These are phyloP conservation scores for Scolopax bukidnonensis DNA, from an alignment of 2,797 vertebrate genomes.

Conservation along the genomic window DNA sequence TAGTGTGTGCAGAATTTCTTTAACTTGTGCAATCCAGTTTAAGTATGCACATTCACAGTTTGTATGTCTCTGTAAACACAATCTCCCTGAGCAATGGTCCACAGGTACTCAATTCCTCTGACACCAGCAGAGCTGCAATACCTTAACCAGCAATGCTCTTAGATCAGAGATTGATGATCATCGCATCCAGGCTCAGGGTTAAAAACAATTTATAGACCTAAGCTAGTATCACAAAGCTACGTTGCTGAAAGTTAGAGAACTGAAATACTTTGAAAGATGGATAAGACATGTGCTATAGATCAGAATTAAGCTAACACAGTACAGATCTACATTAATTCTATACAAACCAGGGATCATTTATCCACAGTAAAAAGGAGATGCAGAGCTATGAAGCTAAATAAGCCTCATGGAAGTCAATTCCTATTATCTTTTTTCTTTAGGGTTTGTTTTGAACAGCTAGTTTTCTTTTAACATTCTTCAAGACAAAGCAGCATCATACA, in stretches of 20 bases:
- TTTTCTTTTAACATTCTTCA: conserved; percentile 1
- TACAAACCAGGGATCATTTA: neutral
- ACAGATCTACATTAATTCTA: neutral
- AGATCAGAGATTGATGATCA: neutral
- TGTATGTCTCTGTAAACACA: neutral
- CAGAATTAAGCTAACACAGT: neutral
- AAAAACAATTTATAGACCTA: neutral
- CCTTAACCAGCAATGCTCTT: neutral
- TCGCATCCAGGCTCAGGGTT: neutral
- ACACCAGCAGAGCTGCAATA: neutral
- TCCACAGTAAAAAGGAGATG: neutral
- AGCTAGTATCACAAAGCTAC: neutral
- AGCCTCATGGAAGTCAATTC: neutral
- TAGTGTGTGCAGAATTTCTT: neutral
- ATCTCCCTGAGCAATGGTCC: neutral
- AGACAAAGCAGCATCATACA: neutral
- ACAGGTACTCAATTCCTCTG: too few relatives aligned
- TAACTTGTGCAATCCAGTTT: neutral
- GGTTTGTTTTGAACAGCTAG: neutral
- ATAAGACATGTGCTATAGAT: neutral
- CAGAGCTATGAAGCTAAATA: neutral
- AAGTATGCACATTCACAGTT: neutral
- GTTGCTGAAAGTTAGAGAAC: neutral
- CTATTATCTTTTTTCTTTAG: neutral
- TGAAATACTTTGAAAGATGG: neutral